Evolutionary conservation across 2,888 invertebrate genomes (phyloP), one percentile per base, ranked within the genome.

Genomic region (Nomada ferruginata): DNA sequence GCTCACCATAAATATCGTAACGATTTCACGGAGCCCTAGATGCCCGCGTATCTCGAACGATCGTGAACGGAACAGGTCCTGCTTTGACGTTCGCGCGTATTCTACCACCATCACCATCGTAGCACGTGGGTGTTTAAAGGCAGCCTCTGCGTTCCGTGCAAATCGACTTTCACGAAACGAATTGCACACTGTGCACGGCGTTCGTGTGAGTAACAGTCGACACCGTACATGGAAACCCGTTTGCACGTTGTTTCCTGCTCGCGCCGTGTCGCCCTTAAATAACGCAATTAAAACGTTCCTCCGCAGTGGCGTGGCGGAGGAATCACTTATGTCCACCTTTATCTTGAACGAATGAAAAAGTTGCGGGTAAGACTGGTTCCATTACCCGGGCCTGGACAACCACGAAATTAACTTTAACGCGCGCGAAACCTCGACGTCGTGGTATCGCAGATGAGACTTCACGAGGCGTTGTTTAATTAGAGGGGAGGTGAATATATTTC

Each of bases 81-180:
- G 79, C 76, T 77, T 83, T 76, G 84, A 83, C 72, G 72, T 71
- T 50, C 61, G 61, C 70, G 78, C 20, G 60, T 60, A 74, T 69
- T 26, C 60, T n/a, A 15, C 50, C 53, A 36, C 15, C 47, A 11
- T 29, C 23, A 26, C 42, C 57, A n/a, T 13, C 26, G 36, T n/a
- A 60, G 70, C 26, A 74, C 79, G 73, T 78, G 79, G 76, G 72
- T 76, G 74, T 52, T 71, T 71, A 71, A 60, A 50, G 76, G 69
- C 70, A 71, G 44, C 55, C 50, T 64, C 42, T 55, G 50, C 57
- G 76, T 26, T 42, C 53, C 60, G 70, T 60, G 68, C 52, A 63
- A 80, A 79, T 69, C 85, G 85, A 86, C 85, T 89, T 89, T 90
- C 87, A 87, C 88, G 83, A 86, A 61, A 77, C 82, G 81, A 83